These are phyloP conservation scores for Amphimedon queenslandica DNA, from an alignment of 37 sponge, comb jelly and placozoan species.

Conservation along the genomic window DNA sequence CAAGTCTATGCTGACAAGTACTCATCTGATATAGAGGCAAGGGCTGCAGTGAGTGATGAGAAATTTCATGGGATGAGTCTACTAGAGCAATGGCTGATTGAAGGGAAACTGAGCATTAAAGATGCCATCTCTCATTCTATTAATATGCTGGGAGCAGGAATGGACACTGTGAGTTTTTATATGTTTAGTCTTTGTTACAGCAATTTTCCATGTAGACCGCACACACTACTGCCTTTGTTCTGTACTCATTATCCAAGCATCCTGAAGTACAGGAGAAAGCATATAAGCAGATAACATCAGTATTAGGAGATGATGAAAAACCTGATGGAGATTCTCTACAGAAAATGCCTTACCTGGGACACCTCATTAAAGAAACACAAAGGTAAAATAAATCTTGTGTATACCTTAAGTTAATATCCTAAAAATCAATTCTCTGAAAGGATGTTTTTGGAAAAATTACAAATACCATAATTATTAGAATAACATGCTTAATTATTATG, in stretches of 20 bases:
- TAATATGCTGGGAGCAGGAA: constrained; percentile 42
- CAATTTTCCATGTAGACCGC: constrained; percentile 15
- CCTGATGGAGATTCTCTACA: constrained; percentile 5
- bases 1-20: not conserved
- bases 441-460: too few relatives aligned
- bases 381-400: too few relatives aligned
- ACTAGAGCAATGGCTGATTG: constrained; percentile 49
- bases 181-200: too few relatives aligned
- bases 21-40: not conserved
- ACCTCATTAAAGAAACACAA: constrained; percentile 8
- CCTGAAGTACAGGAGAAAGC: constrained; percentile 10
- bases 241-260: constrained; percentile 14
- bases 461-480: not conserved
- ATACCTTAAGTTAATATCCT: too few relatives aligned
- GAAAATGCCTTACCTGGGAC: constrained; percentile 16
- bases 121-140: constrained; percentile 17
- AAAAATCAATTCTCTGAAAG: too few relatives aligned
- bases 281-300: not conserved
- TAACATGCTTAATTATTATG: not conserved
- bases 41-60: not conserved
- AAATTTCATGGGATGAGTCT: not conserved
- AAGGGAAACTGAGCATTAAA: constrained; percentile 15
- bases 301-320: constrained; percentile 2
- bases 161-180: constrained; percentile 38
- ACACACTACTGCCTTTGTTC: not conserved